Evolutionary conservation across 2,113 vertebrate species (phyloP), one percentile per base, ranked within the genome.

Genomic region (Geococcyx californianus): DNA sequence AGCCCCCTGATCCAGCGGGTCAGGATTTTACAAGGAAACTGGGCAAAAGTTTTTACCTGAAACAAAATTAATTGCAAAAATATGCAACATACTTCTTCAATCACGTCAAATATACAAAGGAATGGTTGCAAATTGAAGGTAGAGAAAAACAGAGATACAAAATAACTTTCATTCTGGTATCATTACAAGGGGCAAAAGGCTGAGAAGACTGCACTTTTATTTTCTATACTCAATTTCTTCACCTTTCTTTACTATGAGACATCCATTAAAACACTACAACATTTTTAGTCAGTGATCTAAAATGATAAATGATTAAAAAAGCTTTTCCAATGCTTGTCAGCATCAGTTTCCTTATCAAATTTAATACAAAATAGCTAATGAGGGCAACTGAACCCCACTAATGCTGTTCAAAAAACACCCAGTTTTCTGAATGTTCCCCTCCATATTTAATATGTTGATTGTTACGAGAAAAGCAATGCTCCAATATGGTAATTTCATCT

Each of bases 401-500:
- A 90, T 0, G 1, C 62, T 56, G 68, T 52, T 97, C 90, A 85
- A 89, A 94, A 91, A 62, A 45, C 84, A 94, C 75, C 81, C 75
- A 56, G 88, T 94, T 95, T 95, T 80, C 78, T 68, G 68, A 95
- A 67, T 42, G 52, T 29, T 84, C 67, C 83, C 78, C 64, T 93
- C 89, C 72, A 69, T 85, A 78, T 88, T 96, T 94, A 94, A 78
- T 66, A 81, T 16, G 31, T n/a, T 58, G 79, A 90, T 95, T 92
- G 93, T 96, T 74, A 84, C 84, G 89, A 81, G 87, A 38, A 90
- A 93, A 94, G 44, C 52, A 45, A 42, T 82, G 79, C 79, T 95
- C 89, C 89, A 67, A 34, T 96, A 95, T 92, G 96, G 84, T 95
- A 93, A 96, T 95, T 88, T 72, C 34, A 56, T 36, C 84, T 97